A percentile compares a stretch with the other conserved stretches of the same genome.
phyloP scores from a whole-genome alignment of 2,113 vertebrate genomes.

The Sus scrofa region DNA sequence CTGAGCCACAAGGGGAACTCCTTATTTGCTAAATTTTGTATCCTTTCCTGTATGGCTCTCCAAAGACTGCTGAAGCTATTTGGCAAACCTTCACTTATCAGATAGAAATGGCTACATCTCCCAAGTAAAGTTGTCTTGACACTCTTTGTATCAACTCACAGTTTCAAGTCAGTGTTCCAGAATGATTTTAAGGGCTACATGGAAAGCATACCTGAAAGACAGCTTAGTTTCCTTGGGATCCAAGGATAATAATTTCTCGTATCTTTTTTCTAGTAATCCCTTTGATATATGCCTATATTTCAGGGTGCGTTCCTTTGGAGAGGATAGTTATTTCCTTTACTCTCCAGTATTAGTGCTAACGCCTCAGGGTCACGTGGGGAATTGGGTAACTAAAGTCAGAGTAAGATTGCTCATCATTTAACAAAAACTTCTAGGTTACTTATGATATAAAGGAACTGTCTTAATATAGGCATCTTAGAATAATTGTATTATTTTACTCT shows the following conservation, averaged over 20 bases:
- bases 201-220: neutral
- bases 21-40: neutral
- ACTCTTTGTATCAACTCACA: constrained; percentile 5
- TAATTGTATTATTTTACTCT: constrained; percentile 18
- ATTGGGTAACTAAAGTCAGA: neutral
- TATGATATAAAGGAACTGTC: neutral
- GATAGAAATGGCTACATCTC: constrained; percentile 33
- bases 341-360: neutral
- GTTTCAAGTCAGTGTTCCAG: constrained; percentile 37
- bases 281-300: neutral
- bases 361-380: neutral
- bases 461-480: constrained; percentile 39
- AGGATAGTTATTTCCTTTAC: neutral
- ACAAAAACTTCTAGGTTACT: neutral
- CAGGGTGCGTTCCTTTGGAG: neutral
- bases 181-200: neutral
- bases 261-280: neutral
- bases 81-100: neutral
- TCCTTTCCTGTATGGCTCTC: constrained; percentile 24
- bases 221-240: neutral
- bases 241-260: neutral
- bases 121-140: constrained; percentile 1
- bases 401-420: neutral
- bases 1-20: too few relatives aligned
- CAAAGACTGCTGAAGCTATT: constrained; percentile 40